Evolutionary conservation across 1,140 invertebrate species (phyloP).

Genomic region (Drosophila saltans): DNA sequence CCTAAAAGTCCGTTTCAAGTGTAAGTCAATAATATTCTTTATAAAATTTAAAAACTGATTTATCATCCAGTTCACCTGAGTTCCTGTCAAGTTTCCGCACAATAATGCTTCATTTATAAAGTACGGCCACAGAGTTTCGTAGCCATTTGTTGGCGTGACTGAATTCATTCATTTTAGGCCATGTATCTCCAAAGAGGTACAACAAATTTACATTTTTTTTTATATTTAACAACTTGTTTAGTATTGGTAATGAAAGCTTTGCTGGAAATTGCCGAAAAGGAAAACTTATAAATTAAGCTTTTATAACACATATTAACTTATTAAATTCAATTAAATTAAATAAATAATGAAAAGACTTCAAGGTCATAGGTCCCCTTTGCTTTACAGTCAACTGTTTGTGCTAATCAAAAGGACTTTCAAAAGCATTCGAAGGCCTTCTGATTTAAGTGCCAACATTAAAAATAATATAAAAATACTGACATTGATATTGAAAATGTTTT

Average conservation of each 20-base stretch:
- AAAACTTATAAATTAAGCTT: background rate
- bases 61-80: background rate
- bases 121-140: background rate
- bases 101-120: background rate
- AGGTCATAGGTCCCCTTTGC: too few relatives aligned
- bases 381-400: too few relatives aligned
- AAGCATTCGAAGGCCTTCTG: background rate
- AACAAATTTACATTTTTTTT: slow-evolving; percentile 1
- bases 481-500: background rate
- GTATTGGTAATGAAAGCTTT: background rate
- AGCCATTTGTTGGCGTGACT: slow-evolving; percentile 7
- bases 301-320: background rate
- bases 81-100: background rate
- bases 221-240: background rate
- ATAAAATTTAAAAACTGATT: too few relatives aligned
- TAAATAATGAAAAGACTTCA: too few relatives aligned
- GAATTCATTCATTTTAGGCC: slow-evolving; percentile 8
- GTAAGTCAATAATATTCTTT: background rate
- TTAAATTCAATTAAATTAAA: background rate
- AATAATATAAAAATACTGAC: background rate
- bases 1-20: background rate
- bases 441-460: background rate
- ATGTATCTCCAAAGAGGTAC: background rate
- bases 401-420: too few relatives aligned
- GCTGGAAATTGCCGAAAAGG: too few relatives aligned